phyloP scores from a whole-genome alignment of 2,888 invertebrate genomes.

The Chironomus tentans region DNA sequence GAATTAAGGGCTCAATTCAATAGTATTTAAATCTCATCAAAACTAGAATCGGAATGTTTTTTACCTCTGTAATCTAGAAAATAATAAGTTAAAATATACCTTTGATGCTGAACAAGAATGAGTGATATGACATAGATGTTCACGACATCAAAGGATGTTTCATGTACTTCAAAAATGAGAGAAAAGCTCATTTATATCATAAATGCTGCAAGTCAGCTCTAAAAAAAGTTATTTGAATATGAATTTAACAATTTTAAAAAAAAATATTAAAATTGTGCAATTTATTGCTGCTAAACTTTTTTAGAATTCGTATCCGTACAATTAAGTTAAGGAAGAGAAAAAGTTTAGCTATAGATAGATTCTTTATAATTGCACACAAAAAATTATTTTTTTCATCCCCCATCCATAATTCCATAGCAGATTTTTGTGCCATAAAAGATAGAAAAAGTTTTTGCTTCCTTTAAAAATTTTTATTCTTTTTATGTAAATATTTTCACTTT shows the following conservation, averaged over 20 bases:
- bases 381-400: neutral
- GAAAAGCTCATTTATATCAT: neutral
- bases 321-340: too few species aligned
- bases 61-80: too few species aligned
- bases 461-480: neutral
- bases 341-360: neutral
- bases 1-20: too few species aligned
- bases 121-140: neutral
- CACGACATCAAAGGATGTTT: neutral
- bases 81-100: neutral
- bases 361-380: neutral
- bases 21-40: too few species aligned
- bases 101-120: neutral
- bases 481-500: neutral
- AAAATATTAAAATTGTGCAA: neutral
- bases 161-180: neutral
- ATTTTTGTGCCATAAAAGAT: neutral
- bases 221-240: neutral
- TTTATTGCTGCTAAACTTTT: neutral
- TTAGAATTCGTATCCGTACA: neutral
- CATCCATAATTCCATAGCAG: neutral
- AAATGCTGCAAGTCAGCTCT: conserved; percentile 1
- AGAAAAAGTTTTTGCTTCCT: neutral
- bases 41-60: too few species aligned
- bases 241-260: neutral